Base-by-base conservation (phyloP, 1,140 invertebrate genomes). In the Aplysia californica region DNA sequence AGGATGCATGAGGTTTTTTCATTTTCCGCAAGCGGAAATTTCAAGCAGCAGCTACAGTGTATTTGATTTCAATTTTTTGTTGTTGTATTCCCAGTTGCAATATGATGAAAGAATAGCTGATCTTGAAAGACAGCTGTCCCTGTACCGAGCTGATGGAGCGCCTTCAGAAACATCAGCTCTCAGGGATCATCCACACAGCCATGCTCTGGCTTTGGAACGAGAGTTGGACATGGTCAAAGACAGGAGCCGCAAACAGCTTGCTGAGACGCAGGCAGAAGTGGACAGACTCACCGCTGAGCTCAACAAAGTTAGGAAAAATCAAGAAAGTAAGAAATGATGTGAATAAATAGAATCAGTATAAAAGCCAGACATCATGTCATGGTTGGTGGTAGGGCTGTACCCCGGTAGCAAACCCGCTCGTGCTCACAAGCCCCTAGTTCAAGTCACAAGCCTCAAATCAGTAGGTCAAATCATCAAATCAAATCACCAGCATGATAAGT, bases 21-120 rank as follows among this genome's bases (percentile, higher is more conserved):
- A n/a, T n/a, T n/a, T n/a, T n/a, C n/a, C n/a, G n/a, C n/a, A n/a
- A n/a, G n/a, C n/a, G n/a, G n/a, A n/a, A n/a, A n/a, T n/a, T n/a
- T n/a, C n/a, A n/a, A n/a, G n/a, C n/a, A n/a, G n/a, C n/a, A n/a
- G n/a, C n/a, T n/a, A n/a, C n/a, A n/a, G n/a, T n/a, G n/a, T n/a
- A n/a, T n/a, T n/a, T n/a, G n/a, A n/a, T n/a, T n/a, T n/a, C n/a
- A n/a, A n/a, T n/a, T n/a, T n/a, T n/a, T n/a, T n/a, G n/a, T n/a
- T n/a, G n/a, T n/a, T n/a, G n/a, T n/a, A 50, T n/a, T 18, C 73
- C n/a, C 69, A 89, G 87, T 61, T 85, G 58, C 84, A 88, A 80
- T 89, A 84, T 83, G 87, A 89, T 75, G 86, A 87, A 21, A 77
- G 87, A 26, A 87, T 89, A 38, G 70, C 83, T 44, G 85, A 88